Conservation (phyloP, 2,113 vertebrate species). For the Felis catus region F.catus_Fca126_mat1.0 CM031414.1:30039001-30039500, state of each 20-base stretch:
- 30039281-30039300: not conserved
- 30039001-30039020: too few species aligned
- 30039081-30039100: too few species aligned
- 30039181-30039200: not conserved
- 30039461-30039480: not conserved
- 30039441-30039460: not conserved
- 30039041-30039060: too few species aligned
- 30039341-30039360: not conserved
- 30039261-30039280: not conserved
- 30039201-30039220: not conserved
- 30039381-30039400: not conserved
- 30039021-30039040: too few species aligned
- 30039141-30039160: too few species aligned
- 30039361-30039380: not conserved
- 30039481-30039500: not conserved
- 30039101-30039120: too few species aligned
- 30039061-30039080: too few species aligned
- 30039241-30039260: not conserved
- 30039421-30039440: constrained; percentile 25
- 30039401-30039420: not conserved
- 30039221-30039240: constrained; percentile 10
- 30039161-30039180: not conserved
- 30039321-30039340: not conserved
- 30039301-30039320: not conserved
- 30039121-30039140: too few species aligned